A percentile compares a stretch with the other conserved stretches of the same genome.
Conservation (phyloP, 2,113 vertebrate genomes). For the Columbina picui region DNA sequence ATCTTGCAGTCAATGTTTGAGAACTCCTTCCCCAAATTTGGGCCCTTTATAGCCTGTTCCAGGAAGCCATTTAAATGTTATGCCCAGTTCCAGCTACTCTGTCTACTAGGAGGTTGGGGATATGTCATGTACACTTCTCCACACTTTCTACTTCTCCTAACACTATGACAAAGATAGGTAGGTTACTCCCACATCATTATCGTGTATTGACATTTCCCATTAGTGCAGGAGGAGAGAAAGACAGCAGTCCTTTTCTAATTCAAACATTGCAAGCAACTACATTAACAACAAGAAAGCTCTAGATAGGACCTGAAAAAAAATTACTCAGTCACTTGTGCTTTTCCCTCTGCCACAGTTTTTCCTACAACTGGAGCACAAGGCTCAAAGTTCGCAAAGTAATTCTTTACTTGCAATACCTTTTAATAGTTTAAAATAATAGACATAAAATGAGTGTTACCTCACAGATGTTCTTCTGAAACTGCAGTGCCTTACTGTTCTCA, state of each 20-base stretch:
- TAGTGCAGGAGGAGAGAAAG: neutral
- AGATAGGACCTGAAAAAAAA: neutral
- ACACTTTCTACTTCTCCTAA: neutral
- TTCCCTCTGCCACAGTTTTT: neutral
- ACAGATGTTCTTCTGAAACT: conserved; percentile 79
- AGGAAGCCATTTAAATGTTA: neutral
- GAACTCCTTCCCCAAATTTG: neutral
- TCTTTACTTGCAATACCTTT: neutral
- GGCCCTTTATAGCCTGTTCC: neutral
- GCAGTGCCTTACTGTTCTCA: conserved; percentile 82
- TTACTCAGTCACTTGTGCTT: neutral
- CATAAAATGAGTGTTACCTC: conserved; percentile 72
- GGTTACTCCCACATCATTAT: accelerated
- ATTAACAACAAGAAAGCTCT: neutral
- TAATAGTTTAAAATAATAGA: neutral
- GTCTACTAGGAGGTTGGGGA: neutral
- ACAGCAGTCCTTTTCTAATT: neutral
- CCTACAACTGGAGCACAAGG: neutral
- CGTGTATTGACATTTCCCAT: neutral
- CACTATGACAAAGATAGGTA: neutral
- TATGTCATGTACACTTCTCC: neutral
- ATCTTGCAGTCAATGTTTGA: neutral
- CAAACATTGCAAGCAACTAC: neutral
- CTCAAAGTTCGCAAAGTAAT: neutral
- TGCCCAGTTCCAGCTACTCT: neutral